These are phyloP conservation scores for Polyergus mexicanus DNA, from an alignment of 1,140 invertebrate species.

Conservation along the genomic window DNA sequence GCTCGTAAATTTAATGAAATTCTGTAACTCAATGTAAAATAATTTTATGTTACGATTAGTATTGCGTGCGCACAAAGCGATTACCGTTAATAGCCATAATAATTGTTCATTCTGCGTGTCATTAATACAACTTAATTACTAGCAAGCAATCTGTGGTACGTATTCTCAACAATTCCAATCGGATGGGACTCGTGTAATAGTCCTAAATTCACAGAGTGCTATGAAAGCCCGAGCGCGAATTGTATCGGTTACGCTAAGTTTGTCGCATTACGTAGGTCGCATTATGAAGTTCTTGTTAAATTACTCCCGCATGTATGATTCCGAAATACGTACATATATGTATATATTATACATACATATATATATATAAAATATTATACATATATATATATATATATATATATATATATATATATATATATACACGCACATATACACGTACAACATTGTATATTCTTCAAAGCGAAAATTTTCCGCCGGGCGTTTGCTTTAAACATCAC, in stretches of 20 bases:
- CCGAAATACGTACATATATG: neutral
- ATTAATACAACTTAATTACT: conserved; percentile 57
- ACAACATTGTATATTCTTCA: conserved; percentile 30
- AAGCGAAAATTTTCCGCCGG: conserved; percentile 53
- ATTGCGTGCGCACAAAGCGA: conserved; percentile 17
- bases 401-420: too few relatives aligned
- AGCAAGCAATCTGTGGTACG: conserved; percentile 45
- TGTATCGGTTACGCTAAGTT: conserved; percentile 46
- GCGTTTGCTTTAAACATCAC: conserved; percentile 52
- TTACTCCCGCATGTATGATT: conserved; percentile 12
- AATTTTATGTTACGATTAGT: conserved; percentile 1
- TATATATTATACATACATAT: neutral
- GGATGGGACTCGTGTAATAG: conserved; percentile 5
- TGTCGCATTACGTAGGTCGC: conserved; percentile 26
- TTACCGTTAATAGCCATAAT: conserved; percentile 18
- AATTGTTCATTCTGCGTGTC: conserved; percentile 33
- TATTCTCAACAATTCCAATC: conserved; percentile 31
- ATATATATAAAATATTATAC: neutral
- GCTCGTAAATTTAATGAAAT: conserved; percentile 2
- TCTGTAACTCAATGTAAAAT: neutral
- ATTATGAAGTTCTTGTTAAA: conserved; percentile 53
- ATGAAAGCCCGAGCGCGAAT: conserved; percentile 26
- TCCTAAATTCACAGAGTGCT: conserved; percentile 8
- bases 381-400: neutral
- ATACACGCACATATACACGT: neutral